A percentile compares a stretch with the other conserved stretches of the same genome.
phyloP scores from a whole-genome alignment of 2,888 invertebrate species.

The Myathropa florea region DNA sequence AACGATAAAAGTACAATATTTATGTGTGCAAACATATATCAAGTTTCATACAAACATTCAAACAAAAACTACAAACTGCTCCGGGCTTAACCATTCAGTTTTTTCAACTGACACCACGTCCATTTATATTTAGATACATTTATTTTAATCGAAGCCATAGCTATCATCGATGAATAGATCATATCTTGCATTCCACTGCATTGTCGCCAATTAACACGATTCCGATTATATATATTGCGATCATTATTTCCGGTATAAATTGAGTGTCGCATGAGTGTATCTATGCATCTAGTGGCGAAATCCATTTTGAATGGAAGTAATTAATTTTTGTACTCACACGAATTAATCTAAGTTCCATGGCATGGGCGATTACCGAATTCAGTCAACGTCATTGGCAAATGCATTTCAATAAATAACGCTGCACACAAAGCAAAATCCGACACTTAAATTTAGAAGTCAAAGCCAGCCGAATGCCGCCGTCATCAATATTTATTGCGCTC shows the following conservation, averaged over 20 bases:
- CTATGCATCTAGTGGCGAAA: neutral
- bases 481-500: conserved; percentile 34
- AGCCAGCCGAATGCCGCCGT: conserved; percentile 21
- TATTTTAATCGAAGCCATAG: neutral
- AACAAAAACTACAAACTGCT: neutral
- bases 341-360: conserved; percentile 14
- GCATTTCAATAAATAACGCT: conserved; percentile 26
- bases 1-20: too few relatives aligned
- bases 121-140: neutral
- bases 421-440: neutral
- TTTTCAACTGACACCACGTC: neutral
- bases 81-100: neutral
- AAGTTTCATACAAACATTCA: neutral
- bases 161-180: neutral
- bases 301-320: neutral
- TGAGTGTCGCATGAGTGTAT: neutral
- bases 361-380: neutral
- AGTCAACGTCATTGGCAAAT: conserved; percentile 3
- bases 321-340: conserved; percentile 4
- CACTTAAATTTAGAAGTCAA: conserved; percentile 16
- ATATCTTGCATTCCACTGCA: neutral
- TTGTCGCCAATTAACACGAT: neutral
- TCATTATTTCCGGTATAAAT: neutral
- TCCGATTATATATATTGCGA: neutral
- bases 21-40: neutral